Evolutionary conservation across 1,140 invertebrate genomes (phyloP), one percentile per base, ranked within the genome.

Genomic region (Bradysia coprophila): DNA sequence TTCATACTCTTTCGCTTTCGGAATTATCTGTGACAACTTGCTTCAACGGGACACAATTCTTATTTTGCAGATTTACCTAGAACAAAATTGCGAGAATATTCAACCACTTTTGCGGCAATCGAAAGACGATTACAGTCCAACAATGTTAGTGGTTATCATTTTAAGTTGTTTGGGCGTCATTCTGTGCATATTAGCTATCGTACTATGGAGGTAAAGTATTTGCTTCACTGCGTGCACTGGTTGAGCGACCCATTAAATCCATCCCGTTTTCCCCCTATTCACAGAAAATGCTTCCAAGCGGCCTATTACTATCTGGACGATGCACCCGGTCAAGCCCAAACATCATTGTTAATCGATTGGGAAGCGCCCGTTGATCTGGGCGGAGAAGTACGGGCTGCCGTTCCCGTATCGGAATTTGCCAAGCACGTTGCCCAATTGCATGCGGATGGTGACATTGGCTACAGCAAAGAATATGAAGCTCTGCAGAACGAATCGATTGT

Each of bases 401-500:
- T 89, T 34, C 71, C 75, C 4, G 76, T 86, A 0, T 66, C 76
- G 45, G 66, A 75, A 43, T 91, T 90, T 63, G 68, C 74, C 1
- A 74, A 77, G 48, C 87, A 91, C 60, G 87, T 91, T 11, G 73
- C 76, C 9, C 68, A 75, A 31, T 59, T 91, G 32, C 88, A 91
- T 63, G 85, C 84, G 8, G 85, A 90, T 62, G 80, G 82, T 2
- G 84, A 89, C 57, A 84, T 88, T 53, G 84, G 82, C 3, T 87
- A 86, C 57, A 84, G 84, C 54, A 86, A 88, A 52, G 88, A 92
- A 56, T 92, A 91, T 57, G 88, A 93, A 57, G 71, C 82, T 13
- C 85, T 89, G 47, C 82, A 89, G 52, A 70, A 75, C 18, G 76
- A 77, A 47, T 73, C 72, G 10, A 71, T 73, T 2, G 71, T 68